Percentiles rank a stretch among this genome's conserved stretches.
phyloP scores from a whole-genome alignment of 2,888 invertebrate genomes.

The Xestobium rufovillosum region DNA sequence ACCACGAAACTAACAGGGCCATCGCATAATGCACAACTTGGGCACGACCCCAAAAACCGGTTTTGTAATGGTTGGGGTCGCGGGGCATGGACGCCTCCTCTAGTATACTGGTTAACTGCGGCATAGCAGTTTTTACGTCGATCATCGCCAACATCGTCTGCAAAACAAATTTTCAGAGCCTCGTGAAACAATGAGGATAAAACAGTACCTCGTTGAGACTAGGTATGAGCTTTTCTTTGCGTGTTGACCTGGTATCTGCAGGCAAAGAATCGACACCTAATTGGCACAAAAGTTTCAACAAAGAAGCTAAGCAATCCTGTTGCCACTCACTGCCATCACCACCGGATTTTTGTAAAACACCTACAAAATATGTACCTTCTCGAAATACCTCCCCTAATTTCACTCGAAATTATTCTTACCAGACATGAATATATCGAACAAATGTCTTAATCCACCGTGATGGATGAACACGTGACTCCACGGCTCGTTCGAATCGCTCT shows the following conservation, averaged over 20 bases:
- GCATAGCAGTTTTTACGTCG: constrained; percentile 75
- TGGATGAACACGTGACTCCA: constrained; percentile 80
- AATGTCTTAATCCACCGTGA: constrained; percentile 77
- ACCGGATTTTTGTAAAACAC: constrained; percentile 63
- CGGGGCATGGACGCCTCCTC: constrained; percentile 77
- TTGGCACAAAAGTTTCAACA: constrained; percentile 79
- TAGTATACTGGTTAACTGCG: constrained; percentile 77
- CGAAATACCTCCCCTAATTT: background rate
- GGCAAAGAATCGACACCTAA: constrained; percentile 62
- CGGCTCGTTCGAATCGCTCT: constrained; percentile 27
- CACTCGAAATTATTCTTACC: constrained; percentile 43
- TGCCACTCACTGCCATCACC: constrained; percentile 86
- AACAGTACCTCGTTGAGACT: constrained; percentile 59
- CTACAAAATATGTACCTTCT: constrained; percentile 33
- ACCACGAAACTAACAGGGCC: constrained; percentile 88
- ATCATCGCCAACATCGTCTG: constrained; percentile 72
- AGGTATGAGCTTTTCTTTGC: constrained; percentile 60
- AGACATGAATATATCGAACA: constrained; percentile 89
- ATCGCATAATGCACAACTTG: constrained; percentile 90
- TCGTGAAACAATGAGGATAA: background rate
- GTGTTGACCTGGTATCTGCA: constrained; percentile 35
- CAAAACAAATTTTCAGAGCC: constrained; percentile 24
- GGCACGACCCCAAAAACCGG: constrained; percentile 87
- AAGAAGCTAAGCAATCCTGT: constrained; percentile 84
- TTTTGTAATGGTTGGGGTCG: constrained; percentile 79